Conservation (phyloP, 2,113 vertebrate species). For the Nyctereutes procyonoides region DNA sequence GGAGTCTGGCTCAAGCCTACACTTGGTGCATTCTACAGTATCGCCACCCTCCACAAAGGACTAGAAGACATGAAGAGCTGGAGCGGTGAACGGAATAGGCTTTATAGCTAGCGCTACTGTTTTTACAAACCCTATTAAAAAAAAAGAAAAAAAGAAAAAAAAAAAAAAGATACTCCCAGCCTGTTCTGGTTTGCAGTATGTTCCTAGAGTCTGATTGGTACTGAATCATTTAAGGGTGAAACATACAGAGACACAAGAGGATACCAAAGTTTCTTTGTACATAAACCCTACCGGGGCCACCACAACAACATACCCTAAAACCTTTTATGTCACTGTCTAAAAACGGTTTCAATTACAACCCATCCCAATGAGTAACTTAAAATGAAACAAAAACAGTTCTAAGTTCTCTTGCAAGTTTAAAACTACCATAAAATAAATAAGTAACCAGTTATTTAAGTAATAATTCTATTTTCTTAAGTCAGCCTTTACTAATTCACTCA, state of each 20-base stretch:
- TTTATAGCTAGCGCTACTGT: background rate
- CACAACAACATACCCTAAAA: background rate
- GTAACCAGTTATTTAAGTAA: conserved; percentile 11
- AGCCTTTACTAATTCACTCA: conserved; percentile 37
- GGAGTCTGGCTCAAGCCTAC: background rate
- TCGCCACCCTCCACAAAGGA: background rate
- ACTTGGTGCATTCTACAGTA: background rate
- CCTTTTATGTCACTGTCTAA: background rate
- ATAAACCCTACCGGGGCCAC: background rate
- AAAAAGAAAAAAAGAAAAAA: conserved; percentile 44
- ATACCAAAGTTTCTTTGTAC: background rate
- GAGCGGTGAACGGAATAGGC: background rate
- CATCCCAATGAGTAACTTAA: background rate
- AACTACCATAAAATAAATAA: conserved; percentile 36
- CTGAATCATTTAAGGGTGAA: background rate
- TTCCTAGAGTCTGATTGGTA: background rate
- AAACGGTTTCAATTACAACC: conserved; percentile 42
- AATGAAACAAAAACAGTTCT: conserved; percentile 9
- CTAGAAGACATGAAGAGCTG: background rate
- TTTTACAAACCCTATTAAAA: background rate
- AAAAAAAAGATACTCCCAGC: background rate
- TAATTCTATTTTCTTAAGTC: background rate
- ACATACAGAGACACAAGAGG: background rate
- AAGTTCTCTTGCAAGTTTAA: conserved; percentile 42
- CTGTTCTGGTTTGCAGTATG: conserved; percentile 5